Evolutionary conservation across 2,113 vertebrate genomes (phyloP), one percentile per base, ranked within the genome.

Genomic region (Alosa alosa): DNA sequence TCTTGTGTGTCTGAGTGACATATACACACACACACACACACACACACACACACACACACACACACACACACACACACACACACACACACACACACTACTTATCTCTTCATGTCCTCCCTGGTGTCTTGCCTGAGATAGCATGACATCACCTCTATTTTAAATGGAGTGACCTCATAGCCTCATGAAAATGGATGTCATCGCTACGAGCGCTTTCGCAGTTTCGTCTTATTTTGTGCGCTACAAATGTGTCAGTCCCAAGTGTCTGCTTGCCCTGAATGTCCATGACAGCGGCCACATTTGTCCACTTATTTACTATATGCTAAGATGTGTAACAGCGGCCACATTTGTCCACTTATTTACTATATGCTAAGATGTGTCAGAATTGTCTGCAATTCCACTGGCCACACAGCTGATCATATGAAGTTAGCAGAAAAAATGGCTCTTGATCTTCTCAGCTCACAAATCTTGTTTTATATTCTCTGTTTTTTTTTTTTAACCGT

Each of bases 1-100:
- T 88, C 84, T 55, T 15, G 46, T 84, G 91, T 87, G 86, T 82
- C 57, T 17, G 86, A 46, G 83, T 91, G 91, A 84, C 52, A 64
- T 36, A 50, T 18, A 82, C 81, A 36, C 31, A 72, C 10, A 22
- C 31, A 68, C 18, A 64, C 36, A 45, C 18, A 84, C 41, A 72
- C 49, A 64, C 41, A 68, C 25, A 68, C 55, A 64, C 49, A 68
- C 36, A 68, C 18, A 84, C 55, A 84, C 60, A 75, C 60, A 84
- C 22, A 49, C 84, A 84, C 84, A 49, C 60, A 72, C 60, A 72
- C 83, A 25, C 64, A 68, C 64, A 68, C 64, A 68, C 64, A 68
- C 52, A 55, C 82, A 83, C 82, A 82, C 81, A 46, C 81, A 78
- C 72, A 36, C 72, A 78, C 72, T 20, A 57, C 52, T 31, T 68